Evolutionary conservation across 2,113 vertebrate species (phyloP), one percentile per base, ranked within the genome.

Genomic region (Cepphus grylle): DNA sequence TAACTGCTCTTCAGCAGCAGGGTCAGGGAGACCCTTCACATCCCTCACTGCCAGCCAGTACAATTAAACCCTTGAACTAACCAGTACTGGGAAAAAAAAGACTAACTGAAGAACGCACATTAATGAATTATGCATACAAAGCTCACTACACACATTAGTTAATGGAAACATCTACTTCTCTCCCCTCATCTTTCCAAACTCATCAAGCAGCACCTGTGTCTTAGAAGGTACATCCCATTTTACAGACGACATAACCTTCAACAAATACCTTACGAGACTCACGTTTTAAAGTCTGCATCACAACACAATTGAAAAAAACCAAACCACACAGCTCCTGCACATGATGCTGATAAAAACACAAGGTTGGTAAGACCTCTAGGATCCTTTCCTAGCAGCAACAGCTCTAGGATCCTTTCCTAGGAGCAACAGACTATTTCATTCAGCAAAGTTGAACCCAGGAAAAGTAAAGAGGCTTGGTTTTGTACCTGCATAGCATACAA

Each of bases 201-300:
- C 6, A 13, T 22, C 30, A n/a, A 34, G n/a, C 47, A 56, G 38
- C 50, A 84, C 22, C 42, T 74, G 36, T 34, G 2, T 19, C 42
- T 92, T 23, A 62, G 32, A 55, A 61, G 14, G 34, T 8, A 15
- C 13, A 67, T 2, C 25, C 3, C 5, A 8, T 42, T 38, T 36
- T 59, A 49, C 32, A 65, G 19, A 20, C 47, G 61, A 20, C 7
- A 2, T 5, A 27, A 55, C n/a, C 45, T 56, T n/a, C 42, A 25
- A 49, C 1, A 73, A 11, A 45, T 2, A 19, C 12, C 5, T 2
- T 1, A 43, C 18, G 2, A 15, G 26, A n/a, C 8, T 56, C 8
- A 15, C 6, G 4, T 50, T 65, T 62, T 53, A 36, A 72, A 61
- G 23, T n/a, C 22, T n/a, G 12, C 23, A 40, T 18, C 14, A 52